Base-by-base conservation (phyloP, 2,797 vertebrate genomes). In the Sandelia bainsii region DNA sequence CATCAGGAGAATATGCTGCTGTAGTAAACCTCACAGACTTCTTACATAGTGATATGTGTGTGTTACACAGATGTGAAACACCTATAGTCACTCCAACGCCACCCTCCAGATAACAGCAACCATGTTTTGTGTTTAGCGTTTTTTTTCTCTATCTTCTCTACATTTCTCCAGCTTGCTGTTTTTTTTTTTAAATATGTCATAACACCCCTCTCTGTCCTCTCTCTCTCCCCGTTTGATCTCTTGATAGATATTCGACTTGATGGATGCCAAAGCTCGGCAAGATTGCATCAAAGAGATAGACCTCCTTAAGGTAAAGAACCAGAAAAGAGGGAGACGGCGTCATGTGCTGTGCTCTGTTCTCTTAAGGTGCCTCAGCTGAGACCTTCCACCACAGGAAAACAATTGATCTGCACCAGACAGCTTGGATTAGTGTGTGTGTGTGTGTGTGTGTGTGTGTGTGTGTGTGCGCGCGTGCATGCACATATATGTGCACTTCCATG, bases 271-370 rank as follows among this genome's bases (percentile, higher is more conserved):
- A 94, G 98, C 97, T 87, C 96, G 97, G 93, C 97, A 97, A 94
- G 98, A 99, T 94, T 99, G 97, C 95, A 99, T 99, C 95, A 99
- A 99, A 96, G 97, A 99, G 95, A 99, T 99, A 94, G 98, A 99
- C 95, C 98, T 99, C 92, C 97, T 99, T 85, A 99, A 99, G 97
- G 98, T 99, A 98, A 97, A 89, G 92, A 81, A 90, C 91, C 89
- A 88, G 90, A 91, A 90, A 85, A 86, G 85, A 85, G 86, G 89
- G 90, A 91, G 91, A 89, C 90, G 70, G 90, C 85, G 83, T 90
- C 92, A 88, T 93, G 91, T 77, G 82, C 89, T 68, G 89, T 62
- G 89, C 91, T 94, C 87, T 92, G 91, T 93, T 94, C 90, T 94
- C 91, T 92, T 92, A 92, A 92, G 91, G 91, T 92, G 92, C 92